phyloP scores from a whole-genome alignment of 2,888 invertebrate species.

The Lycocerus yunnanus region DNA sequence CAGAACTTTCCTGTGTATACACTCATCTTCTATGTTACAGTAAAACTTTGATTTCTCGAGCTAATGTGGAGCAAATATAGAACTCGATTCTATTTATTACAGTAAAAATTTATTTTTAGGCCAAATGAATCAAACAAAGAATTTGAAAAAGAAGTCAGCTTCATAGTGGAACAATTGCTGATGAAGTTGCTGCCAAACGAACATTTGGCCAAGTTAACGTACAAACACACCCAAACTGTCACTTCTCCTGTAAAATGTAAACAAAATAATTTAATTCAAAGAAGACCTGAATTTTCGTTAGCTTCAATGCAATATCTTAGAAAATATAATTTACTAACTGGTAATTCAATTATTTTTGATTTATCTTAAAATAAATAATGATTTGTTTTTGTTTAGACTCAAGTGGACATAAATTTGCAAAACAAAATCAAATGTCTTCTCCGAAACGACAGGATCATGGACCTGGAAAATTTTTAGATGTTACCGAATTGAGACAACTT shows the following conservation, averaged over 20 bases:
- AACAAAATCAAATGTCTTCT: slow-evolving; percentile 27
- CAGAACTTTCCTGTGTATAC: no score
- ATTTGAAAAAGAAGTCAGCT: slow-evolving; percentile 55
- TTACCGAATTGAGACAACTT: slow-evolving; percentile 70
- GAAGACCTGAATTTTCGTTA: slow-evolving; percentile 67
- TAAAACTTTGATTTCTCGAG: no score
- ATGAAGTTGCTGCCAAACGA: slow-evolving; percentile 62
- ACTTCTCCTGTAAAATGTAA: slow-evolving; percentile 15
- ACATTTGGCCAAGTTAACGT: slow-evolving; percentile 50
- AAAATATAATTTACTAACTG: slow-evolving; percentile 61
- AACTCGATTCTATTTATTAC: no score
- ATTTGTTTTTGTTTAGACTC: slow-evolving; percentile 1
- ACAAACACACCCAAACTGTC: slow-evolving; percentile 21
- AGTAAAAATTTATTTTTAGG: slow-evolving; percentile 1
- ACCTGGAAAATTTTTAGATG: slow-evolving; percentile 67
- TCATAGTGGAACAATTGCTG: slow-evolving; percentile 61
- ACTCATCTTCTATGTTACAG: no score
- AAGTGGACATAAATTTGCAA: not conserved
- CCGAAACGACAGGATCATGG: slow-evolving; percentile 37
- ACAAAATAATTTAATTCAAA: slow-evolving; percentile 36
- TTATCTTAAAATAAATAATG: not conserved
- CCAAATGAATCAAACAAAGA: not conserved
- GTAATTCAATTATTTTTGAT: not conserved
- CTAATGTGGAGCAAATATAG: no score
- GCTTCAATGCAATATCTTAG: slow-evolving; percentile 75